Evolutionary conservation across 2,888 invertebrate species (phyloP), one percentile per base, ranked within the genome.

Genomic region (Trilocha varians): DNA sequence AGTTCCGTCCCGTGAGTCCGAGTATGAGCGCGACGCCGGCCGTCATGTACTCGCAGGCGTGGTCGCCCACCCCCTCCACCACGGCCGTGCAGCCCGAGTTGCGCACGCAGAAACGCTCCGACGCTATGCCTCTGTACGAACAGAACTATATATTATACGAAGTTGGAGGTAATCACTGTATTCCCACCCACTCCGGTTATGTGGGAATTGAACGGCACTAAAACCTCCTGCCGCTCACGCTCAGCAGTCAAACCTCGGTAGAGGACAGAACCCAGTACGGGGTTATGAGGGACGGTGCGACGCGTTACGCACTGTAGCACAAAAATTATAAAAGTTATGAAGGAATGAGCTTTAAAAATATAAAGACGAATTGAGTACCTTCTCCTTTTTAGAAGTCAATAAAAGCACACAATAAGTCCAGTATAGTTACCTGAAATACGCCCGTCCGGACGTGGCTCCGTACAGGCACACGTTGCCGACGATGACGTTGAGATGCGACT

Each of bases 1-100:
- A 99, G 87, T 99, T 99, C 49, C 99, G 87, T 1, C 99, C 99
- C 5, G 98, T 98, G 45, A 95, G 88, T 1, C 98, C 98, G 13
- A 99, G 89, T 62, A 99, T 93, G 39, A 99, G 88, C 48, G 94
- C 94, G 45, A 89, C 84, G 44, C 98, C 98, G 11, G 97, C 98
- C 38, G 99, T 99, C 99, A 99, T 99, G 82, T 99, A 99, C 86
- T 99, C 99, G 87, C 99, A 99, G 44, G 98, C 99, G 80, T 99
- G 99, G 87, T 99, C 99, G 34, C 99, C 99, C 44, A 97, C 98
- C 41, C 98, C 98, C 85, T 99, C 99, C 49, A 96, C 95, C 13
- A 99, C 98, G 11, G 98, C 98, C 18, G 91, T 88, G 34, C 95
- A 98, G 3, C 99, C 99, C 0, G 98, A 98, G 87, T 99, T 99